Base-by-base conservation (phyloP, 2,113 vertebrate genomes). In the Cyrtonyx montezumae region DNA sequence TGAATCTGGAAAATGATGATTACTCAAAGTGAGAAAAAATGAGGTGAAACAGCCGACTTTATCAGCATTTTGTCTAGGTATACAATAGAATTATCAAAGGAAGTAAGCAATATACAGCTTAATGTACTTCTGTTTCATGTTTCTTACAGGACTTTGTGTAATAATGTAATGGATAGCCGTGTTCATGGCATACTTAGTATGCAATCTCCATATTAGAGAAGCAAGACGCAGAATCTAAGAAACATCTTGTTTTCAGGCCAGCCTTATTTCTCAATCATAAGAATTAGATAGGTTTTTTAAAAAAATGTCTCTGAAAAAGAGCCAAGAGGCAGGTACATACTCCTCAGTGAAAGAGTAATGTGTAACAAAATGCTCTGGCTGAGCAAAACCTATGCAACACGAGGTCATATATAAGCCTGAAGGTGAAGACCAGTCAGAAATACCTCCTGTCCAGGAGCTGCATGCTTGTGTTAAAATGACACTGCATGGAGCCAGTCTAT, bases 341-440 rank as follows among this genome's bases (percentile, higher is more conserved):
- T 19, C 9, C 8, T 62, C 9, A 5, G 1, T 15, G 19, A 66
- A 17, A 30, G 23, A 62, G 3, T 8, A 16, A 36, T 19, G 5
- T 7, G 4, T 53, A 42, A 30, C 6, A 34, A 26, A 62, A 48
- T 17, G 42, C 14, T 70, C 40, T 42, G 65, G 23, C 32, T 40
- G 11, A 67, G 70, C 42, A 77, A 42, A 76, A 77, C 7, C 14
- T 32, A 5, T 13, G 42, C 46, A 62, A n/a, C 28, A 42, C 15
- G 6, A 77, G 12, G 19, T 26, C 49, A 23, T 20, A 8, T 8
- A 1, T 8, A 59, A 18, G 10, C 43, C 43, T 28, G 56, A 36
- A 4, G 23, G n/a, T 40, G 56, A 12, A 32, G 16, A 28, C 5
- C 0, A 0, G 7, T 17, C 3, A 0, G 13, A 45, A 13, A 2